Evolutionary conservation across 2,888 invertebrate species (phyloP).

Genomic region (Schizotus pectinicornis): DNA sequence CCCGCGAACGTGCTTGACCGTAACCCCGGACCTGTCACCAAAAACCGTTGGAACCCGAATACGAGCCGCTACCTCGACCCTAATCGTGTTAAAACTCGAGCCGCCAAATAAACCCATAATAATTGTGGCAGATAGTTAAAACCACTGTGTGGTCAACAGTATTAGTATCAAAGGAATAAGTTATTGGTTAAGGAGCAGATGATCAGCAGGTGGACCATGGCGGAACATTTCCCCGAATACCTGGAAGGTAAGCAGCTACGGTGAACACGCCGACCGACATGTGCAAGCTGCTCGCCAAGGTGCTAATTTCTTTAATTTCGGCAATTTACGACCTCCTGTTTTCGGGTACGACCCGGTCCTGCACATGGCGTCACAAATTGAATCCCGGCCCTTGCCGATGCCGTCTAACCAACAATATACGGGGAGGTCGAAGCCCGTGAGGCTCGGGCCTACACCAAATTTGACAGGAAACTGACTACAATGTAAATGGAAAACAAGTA

Average conservation of each 20-base stretch:
- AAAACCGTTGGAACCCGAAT: slow-evolving; percentile 7
- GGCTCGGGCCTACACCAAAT: no score
- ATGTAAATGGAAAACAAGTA: no score
- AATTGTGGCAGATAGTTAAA: slow-evolving; percentile 1
- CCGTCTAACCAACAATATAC: no score
- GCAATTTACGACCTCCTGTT: slow-evolving; percentile 37
- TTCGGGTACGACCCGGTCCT: no score
- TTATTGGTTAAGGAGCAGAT: slow-evolving; percentile 25
- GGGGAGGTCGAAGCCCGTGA: no score
- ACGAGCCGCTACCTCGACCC: neutral
- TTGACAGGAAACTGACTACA: no score
- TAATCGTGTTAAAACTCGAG: slow-evolving; percentile 2
- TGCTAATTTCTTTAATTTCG: slow-evolving; percentile 42
- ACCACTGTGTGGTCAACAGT: neutral
- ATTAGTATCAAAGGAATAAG: slow-evolving; percentile 3
- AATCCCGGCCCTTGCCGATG: no score
- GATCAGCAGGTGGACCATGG: slow-evolving; percentile 29
- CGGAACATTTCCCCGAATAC: slow-evolving; percentile 21
- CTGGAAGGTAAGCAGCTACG: slow-evolving; percentile 24
- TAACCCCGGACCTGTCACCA: neutral
- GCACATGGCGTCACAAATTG: no score
- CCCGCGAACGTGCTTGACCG: neutral
- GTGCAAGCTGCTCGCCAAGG: slow-evolving; percentile 35
- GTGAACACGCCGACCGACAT: slow-evolving; percentile 13
- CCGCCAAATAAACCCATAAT: slow-evolving; percentile 2